phyloP scores from a whole-genome alignment of 1,140 invertebrate genomes.

The Dolichoris vasculosae region DNA sequence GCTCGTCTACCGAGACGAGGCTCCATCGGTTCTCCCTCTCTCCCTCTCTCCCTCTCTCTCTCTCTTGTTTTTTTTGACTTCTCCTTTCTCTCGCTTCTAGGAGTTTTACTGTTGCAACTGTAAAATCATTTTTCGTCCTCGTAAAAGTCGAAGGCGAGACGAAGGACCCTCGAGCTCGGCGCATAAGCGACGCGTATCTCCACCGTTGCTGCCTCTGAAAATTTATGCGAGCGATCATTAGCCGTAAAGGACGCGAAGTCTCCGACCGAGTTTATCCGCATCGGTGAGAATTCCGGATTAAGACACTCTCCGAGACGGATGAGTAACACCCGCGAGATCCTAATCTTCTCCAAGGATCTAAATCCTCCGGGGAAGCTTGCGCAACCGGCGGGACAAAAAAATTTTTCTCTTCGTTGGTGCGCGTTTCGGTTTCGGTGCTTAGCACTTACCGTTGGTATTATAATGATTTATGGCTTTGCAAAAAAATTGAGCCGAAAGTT shows the following conservation, averaged over 20 bases:
- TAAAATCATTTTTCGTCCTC: conserved; percentile 58
- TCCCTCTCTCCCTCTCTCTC: background rate
- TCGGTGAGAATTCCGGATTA: conserved; percentile 31
- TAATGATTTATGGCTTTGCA: conserved; percentile 33
- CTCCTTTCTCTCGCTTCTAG: background rate
- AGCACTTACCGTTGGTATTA: background rate
- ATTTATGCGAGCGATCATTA: conserved; percentile 58
- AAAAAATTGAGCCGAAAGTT: background rate
- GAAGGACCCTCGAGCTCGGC: background rate
- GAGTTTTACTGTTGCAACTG: conserved; percentile 55
- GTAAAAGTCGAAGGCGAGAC: conserved; percentile 47
- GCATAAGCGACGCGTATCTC: background rate
- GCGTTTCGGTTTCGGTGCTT: background rate
- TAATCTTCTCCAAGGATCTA: conserved; percentile 38
- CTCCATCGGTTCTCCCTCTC: background rate
- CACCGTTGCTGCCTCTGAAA: background rate
- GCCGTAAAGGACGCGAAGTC: conserved; percentile 37
- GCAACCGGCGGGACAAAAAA: conserved; percentile 25
- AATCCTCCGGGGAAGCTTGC: conserved; percentile 14
- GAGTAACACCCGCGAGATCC: conserved; percentile 39
- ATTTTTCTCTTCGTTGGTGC: background rate
- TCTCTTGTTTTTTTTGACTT: background rate
- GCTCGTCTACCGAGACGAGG: background rate
- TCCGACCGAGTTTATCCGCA: background rate
- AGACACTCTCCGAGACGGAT: conserved; percentile 24